Percentiles rank a stretch among this genome's conserved stretches.
These are phyloP conservation scores for Sylvilagus bachmani DNA, from an alignment of 2,113 vertebrate species.

Conservation along the genomic window DNA sequence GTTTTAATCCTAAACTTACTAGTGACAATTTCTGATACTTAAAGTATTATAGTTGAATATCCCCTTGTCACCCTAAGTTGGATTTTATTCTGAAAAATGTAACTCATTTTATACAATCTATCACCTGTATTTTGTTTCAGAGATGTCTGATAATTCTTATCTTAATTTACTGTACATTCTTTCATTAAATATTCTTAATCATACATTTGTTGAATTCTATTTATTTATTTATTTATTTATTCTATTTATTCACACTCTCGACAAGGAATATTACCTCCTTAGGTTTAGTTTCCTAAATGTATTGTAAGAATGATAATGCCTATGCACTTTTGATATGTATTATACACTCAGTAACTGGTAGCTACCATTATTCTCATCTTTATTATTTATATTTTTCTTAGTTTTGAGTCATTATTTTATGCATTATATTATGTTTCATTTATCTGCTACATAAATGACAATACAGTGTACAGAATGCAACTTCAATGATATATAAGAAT, in stretches of 20 bases:
- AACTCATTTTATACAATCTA: not conserved
- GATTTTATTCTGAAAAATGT: not conserved
- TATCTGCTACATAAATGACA: not conserved
- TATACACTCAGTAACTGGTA: not conserved
- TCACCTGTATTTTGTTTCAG: not conserved
- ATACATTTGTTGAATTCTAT: not conserved
- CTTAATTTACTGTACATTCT: conserved; percentile 15
- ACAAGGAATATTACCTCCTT: not conserved
- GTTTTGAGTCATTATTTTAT: not conserved
- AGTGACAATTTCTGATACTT: not conserved
- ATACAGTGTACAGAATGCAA: not conserved
- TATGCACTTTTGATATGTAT: not conserved
- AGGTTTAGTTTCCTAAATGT: not conserved
- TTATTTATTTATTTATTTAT: too few species aligned
- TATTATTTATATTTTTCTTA: not conserved
- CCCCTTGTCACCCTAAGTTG: not conserved
- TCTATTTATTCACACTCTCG: too few species aligned
- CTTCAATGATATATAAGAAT: not conserved
- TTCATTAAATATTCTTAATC: not conserved
- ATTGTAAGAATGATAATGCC: not conserved
- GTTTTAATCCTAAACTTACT: conserved; percentile 30
- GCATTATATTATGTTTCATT: not conserved
- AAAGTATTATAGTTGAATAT: not conserved
- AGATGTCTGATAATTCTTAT: not conserved
- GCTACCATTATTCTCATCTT: not conserved